phyloP scores from a whole-genome alignment of 2,888 invertebrate genomes.

The Tenthredo notha region DNA sequence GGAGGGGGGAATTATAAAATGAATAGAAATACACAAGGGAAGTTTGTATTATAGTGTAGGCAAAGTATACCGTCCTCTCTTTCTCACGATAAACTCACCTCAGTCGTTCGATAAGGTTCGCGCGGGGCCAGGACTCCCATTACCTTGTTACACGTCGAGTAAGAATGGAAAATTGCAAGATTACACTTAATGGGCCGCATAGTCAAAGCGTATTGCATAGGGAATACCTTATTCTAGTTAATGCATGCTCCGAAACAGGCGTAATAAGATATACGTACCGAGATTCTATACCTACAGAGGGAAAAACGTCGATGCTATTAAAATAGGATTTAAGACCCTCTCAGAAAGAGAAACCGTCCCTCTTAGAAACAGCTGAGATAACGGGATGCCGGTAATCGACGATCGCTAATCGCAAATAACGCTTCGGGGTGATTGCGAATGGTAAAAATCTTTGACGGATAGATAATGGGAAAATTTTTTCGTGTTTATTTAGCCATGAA shows the following conservation, averaged over 20 bases:
- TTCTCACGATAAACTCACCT: conserved; percentile 43
- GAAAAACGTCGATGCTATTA: neutral
- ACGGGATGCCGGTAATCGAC: neutral
- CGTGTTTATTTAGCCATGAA: conserved; percentile 50
- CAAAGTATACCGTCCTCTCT: conserved; percentile 1
- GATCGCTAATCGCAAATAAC: neutral
- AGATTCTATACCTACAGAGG: neutral
- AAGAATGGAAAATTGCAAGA: conserved; percentile 52
- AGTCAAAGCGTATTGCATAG: conserved; percentile 29
- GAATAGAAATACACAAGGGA: conserved; percentile 19
- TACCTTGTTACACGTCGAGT: conserved; percentile 50
- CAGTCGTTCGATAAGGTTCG: conserved; percentile 38
- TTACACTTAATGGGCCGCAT: conserved; percentile 48
- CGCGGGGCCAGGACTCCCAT: conserved; percentile 37
- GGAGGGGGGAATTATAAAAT: conserved; percentile 18
- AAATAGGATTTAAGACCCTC: neutral
- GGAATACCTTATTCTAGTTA: conserved; percentile 25
- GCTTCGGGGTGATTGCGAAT: neutral
- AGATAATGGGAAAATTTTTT: conserved; percentile 30
- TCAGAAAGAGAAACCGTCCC: neutral
- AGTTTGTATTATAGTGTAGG: neutral
- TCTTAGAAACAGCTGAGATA: conserved; percentile 1
- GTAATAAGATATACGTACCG: conserved; percentile 12
- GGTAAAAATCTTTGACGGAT: conserved; percentile 37
- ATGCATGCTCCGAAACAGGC: neutral